Evolutionary conservation across 2,113 vertebrate genomes (phyloP).

Genomic region (Vulpes lagopus): DNA sequence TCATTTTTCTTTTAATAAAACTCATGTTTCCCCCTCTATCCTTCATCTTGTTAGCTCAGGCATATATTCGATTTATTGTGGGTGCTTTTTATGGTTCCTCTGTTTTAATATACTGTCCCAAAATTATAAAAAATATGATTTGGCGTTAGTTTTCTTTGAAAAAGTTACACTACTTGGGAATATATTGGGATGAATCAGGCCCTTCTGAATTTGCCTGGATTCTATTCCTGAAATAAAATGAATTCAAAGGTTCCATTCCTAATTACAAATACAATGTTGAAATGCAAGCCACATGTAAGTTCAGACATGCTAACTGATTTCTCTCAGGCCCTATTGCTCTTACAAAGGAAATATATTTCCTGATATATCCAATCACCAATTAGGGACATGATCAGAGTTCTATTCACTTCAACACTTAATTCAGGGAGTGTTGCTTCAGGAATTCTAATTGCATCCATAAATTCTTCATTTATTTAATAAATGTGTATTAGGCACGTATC

Average conservation of each 20-base stretch:
- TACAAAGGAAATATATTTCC: slow-evolving; percentile 17
- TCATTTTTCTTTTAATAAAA: background rate
- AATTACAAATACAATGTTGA: slow-evolving; percentile 33
- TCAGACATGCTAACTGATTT: slow-evolving; percentile 7
- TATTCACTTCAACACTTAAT: background rate
- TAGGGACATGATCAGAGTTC: background rate
- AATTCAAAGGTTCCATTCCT: background rate
- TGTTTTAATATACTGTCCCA: background rate
- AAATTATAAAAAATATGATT: background rate
- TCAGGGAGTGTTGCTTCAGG: background rate
- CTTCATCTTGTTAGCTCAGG: background rate
- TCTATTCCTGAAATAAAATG: background rate
- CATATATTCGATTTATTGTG: background rate
- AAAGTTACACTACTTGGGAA: background rate
- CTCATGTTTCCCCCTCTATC: background rate
- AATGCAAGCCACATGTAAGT: background rate
- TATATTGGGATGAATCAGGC: background rate
- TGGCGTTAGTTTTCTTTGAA: background rate
- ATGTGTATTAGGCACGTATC: background rate
- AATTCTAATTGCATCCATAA: background rate
- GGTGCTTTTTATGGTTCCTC: slow-evolving; percentile 24
- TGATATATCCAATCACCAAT: background rate
- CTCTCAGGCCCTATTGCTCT: background rate
- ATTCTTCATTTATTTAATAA: slow-evolving; percentile 40
- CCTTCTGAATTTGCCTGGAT: background rate